Base-by-base conservation (phyloP, 2,797 vertebrate species). In the Melanotaenia pygmaea region DNA sequence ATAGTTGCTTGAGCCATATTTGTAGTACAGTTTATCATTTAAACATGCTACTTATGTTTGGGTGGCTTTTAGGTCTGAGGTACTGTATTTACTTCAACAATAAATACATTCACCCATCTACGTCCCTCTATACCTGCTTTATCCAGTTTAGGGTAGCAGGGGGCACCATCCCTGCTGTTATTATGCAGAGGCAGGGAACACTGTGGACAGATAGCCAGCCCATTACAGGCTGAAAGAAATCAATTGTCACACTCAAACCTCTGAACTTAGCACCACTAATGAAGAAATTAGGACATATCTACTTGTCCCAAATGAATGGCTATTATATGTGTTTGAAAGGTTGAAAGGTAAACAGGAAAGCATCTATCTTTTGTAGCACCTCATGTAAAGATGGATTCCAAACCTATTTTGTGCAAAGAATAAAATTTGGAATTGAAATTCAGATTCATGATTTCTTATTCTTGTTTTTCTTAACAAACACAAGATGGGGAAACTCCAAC, bases 381-480 rank as follows among this genome's bases (percentile, higher is more conserved):
- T 18, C 4, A 43, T 40, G 6, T 14, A 43, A 28, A 28, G 28
- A 28, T 28, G 28, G 28, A 38, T 30, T 64, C 26, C 4, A 32
- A 51, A 3, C 14, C n/a, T 2, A 12, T 63, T 35, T 47, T 64
- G 4, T 34, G 10, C 32, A 57, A 68, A 60, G 20, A 35, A 7
- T 38, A 2, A 43, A 59, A 47, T 43, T 35, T 6, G 14, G 10
- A 56, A 43, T 45, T 24, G 12, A 8, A 68, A 68, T 70, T 24
- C 5, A 38, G n/a, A 56, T 60, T 64, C 20, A 38, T 66, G 4
- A 71, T 38, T 64, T 3, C 30, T 58, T 72, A 12, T 74, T 62
- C 13, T 7, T 51, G 61, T 59, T 73, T 75, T 30, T 12, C 28
- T 37, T 2, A 24, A 26, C 22, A 37, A 35, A 2, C 20, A 74